Evolutionary conservation across 2,113 vertebrate genomes (phyloP).

Genomic region (Aegypius monachus): DNA sequence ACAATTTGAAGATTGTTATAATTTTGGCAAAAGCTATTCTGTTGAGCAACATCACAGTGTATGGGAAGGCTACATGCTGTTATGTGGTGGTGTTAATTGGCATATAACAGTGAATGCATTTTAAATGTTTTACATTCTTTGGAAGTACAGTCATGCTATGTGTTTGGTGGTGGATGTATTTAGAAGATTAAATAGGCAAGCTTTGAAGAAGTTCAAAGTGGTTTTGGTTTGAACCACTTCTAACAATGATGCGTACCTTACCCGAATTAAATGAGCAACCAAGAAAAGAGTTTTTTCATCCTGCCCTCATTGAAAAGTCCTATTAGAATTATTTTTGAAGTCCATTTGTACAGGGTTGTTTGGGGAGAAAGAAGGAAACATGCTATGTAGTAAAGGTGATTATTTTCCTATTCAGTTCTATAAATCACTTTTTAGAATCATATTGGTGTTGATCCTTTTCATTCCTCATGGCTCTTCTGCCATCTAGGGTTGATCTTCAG

Average conservation of each 20-base stretch:
- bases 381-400: neutral
- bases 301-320: neutral
- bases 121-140: neutral
- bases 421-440: neutral
- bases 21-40: neutral
- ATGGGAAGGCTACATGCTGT: neutral
- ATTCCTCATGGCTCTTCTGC: neutral
- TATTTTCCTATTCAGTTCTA: neutral
- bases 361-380: neutral
- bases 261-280: neutral
- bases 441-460: neutral
- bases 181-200: neutral
- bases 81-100: slow-evolving; percentile 5
- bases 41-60: neutral
- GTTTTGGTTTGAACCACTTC: neutral
- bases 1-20: slow-evolving; percentile 3
- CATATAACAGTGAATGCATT: neutral
- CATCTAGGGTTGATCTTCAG: neutral
- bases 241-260: neutral
- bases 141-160: neutral
- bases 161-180: neutral
- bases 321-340: neutral
- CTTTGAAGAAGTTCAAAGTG: slow-evolving; percentile 35
- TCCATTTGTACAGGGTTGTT: neutral
- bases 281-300: neutral